These are phyloP conservation scores for Drosophila prosaltans DNA, from an alignment of 1,140 invertebrate species.

Conservation along the genomic window DNA sequence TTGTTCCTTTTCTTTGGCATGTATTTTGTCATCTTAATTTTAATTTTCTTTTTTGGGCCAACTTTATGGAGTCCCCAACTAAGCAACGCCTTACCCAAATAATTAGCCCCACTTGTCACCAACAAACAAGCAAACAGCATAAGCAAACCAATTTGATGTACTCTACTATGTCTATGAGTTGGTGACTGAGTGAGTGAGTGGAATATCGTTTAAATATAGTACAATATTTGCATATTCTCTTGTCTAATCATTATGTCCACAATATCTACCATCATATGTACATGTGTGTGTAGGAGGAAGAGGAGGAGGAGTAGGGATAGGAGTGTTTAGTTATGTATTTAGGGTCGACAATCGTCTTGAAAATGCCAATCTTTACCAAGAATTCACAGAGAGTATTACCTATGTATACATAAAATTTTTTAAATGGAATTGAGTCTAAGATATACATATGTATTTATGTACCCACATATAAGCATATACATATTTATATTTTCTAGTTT, in stretches of 20 bases:
- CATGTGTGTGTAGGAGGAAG: not conserved
- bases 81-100: not conserved
- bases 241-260: conserved; percentile 10
- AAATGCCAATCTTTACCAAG: conserved; percentile 6
- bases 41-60: not conserved
- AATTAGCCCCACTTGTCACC: conserved; percentile 3
- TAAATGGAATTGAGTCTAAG: not conserved
- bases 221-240: conserved; percentile 10
- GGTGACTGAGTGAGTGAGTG: no score
- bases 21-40: not conserved
- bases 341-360: conserved; percentile 3
- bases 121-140: not conserved
- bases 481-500: no score
- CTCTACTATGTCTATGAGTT: not conserved
- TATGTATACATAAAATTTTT: conserved; percentile 2
- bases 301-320: not conserved
- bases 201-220: no score
- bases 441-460: no score
- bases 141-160: not conserved
- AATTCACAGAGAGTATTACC: conserved; percentile 1
- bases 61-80: not conserved
- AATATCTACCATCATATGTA: not conserved
- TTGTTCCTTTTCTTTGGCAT: not conserved
- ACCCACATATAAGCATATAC: no score
- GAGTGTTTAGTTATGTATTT: not conserved